Conservation (phyloP, 2,113 vertebrate genomes). For the Gobius niger region DNA sequence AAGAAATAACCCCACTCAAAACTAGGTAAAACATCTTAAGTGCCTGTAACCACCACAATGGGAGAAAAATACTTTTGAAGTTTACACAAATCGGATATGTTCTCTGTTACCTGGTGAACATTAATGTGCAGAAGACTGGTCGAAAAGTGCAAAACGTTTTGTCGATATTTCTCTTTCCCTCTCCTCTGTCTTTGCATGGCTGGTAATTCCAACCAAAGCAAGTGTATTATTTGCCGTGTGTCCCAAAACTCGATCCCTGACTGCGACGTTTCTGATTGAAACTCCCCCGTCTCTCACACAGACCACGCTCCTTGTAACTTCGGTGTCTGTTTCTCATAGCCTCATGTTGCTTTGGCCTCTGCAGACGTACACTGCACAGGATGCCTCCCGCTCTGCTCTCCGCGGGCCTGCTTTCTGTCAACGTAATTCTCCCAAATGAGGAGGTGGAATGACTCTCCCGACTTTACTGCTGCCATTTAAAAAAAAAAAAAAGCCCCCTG, state of each 20-base stretch:
- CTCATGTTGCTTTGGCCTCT: conserved; percentile 12
- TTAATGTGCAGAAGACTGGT: too few relatives aligned
- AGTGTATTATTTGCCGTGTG: conserved; percentile 53
- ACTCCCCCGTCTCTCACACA: conserved; percentile 31
- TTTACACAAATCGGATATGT: too few relatives aligned
- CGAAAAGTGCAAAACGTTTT: too few relatives aligned
- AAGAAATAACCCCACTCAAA: too few relatives aligned
- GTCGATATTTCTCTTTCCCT: conserved; percentile 20
- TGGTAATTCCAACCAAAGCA: conserved; percentile 16
- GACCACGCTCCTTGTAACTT: conserved; percentile 18
- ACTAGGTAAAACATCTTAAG: too few relatives aligned
- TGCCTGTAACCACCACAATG: too few relatives aligned
- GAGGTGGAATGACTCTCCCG: conserved; percentile 48
- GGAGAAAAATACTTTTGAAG: too few relatives aligned
- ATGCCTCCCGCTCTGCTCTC: conserved; percentile 32
- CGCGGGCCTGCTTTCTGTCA: conserved; percentile 61
- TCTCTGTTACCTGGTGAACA: too few relatives aligned
- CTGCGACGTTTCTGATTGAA: conserved; percentile 37
- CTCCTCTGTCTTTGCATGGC: conserved; percentile 33
- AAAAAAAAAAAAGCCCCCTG: conserved; percentile 25
- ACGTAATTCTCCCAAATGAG: conserved; percentile 68
- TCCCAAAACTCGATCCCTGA: conserved; percentile 50
- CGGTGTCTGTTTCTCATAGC: conserved; percentile 20
- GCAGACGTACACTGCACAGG: conserved; percentile 24
- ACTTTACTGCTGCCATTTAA: conserved; percentile 59